Evolutionary conservation across 1,140 invertebrate genomes (phyloP), one percentile per base, ranked within the genome.

Genomic region (Drosophila navojoa): DNA sequence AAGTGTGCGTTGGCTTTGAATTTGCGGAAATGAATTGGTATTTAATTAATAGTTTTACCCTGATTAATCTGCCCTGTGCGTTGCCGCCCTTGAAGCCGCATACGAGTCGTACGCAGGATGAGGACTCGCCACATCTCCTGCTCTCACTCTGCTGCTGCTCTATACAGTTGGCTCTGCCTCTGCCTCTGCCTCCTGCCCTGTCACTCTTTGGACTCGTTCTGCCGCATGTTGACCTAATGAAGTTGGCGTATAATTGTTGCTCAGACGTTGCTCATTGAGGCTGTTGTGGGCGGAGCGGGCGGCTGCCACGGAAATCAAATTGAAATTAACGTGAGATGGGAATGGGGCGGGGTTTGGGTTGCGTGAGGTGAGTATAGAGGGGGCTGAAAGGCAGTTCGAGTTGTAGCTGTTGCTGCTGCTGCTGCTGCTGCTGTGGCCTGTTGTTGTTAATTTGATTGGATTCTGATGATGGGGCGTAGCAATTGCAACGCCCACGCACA

Each of bases 11-110:
- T 63, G 60, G 80, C 84, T 89, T 89, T 89, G 84, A 89, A 80
- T 89, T 87, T 91, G 82, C 90, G 90, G 90, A 91, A 91, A 91
- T 91, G 90, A 91, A 91, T 91, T 91, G 90, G 90, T 91, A 91
- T 91, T 91, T 91, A 91, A 91, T 91, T 91, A 91, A 91, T 91
- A 91, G 90, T 91, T 91, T 91, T 91, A 89, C 86, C 79, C 90
- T 91, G 90, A 91, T 91, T 91, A 91, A 91, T 90, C 90, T 90
- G 79, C 82, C 82, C 77, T 81, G 77, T 79, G 68, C 74, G 42
- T 45, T 16, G 74, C 77, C 79, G 71, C 71, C 72, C 71, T 67
- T 71, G 40, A 59, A 45, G 42, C 52, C 52, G 16, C 38, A 62
- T 74, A 53, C 29, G 42, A 71, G 11, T 49, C 32, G 42, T 47